Evolutionary conservation across 2,113 vertebrate genomes (phyloP), one percentile per base, ranked within the genome.

Genomic region (Brachionichthys hirsutus): DNA sequence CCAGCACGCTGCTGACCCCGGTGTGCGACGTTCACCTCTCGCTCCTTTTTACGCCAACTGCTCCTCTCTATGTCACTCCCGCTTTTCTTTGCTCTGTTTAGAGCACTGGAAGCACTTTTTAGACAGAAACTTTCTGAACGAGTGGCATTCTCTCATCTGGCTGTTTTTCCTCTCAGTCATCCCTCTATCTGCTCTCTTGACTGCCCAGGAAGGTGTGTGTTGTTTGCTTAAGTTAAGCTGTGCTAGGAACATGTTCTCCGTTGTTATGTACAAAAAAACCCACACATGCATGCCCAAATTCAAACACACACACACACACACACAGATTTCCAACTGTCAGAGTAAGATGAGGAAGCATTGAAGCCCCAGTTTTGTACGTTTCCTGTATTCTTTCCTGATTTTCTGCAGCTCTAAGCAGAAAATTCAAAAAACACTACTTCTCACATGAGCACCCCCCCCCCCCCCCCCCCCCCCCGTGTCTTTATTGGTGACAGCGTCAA

Each of bases 171-270:
- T 52, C 54, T 67, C 64, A n/a, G 47, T 45, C 53, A 10, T 62
- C 63, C 60, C 59, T 61, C 17, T 72, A 34, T 85, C 77, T 80
- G 80, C 81, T 71, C 85, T 87, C 81, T 87, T 83, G 77, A 78
- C 83, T 86, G 81, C 78, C 60, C 78, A 85, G 78, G 77, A 83
- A 86, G 85, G 85, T 81, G 86, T 86, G 83, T 68, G 70, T 40
- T 89, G 85, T 88, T 89, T 89, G 84, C 79, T 82, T 70, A 83
- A 78, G 77, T 80, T 77, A 73, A 81, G 82, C 81, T 55, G 54
- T 30, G 62, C 65, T 51, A 58, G 77, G 73, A 79, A 80, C 68
- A 70, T 19, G 54, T 75, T 78, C 64, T 34, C 75, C 51, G 66
- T 82, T 87, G 84, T 84, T 77, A 83, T 78, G 79, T 72, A 76